phyloP scores from a whole-genome alignment of 1,140 invertebrate species.

The Pachyrhynchus sulphureomaculatus region DNA sequence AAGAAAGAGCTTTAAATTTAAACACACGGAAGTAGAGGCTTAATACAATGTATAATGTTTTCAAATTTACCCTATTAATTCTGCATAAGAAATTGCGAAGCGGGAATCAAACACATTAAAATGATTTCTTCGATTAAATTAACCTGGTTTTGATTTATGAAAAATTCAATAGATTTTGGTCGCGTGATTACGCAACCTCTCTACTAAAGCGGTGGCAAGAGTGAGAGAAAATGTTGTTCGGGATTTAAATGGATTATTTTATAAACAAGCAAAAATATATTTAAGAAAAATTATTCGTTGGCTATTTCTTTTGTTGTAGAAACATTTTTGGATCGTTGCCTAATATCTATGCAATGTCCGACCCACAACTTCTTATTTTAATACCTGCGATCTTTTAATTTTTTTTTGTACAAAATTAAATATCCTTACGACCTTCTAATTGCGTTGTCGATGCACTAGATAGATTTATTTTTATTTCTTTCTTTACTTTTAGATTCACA shows the following conservation, averaged over 20 bases:
- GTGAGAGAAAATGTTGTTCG: background rate
- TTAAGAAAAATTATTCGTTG: background rate
- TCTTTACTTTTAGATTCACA: background rate
- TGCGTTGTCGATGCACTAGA: slow-evolving; percentile 2
- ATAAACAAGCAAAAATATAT: background rate
- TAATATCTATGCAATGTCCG: slow-evolving; percentile 27
- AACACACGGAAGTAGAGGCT: slow-evolving; percentile 13
- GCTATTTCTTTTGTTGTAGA: slow-evolving; percentile 23
- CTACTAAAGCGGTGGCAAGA: background rate
- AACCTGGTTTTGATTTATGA: slow-evolving; percentile 17
- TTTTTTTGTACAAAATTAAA: slow-evolving; percentile 23
- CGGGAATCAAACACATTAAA: slow-evolving; percentile 9
- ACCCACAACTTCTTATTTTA: slow-evolving; percentile 34
- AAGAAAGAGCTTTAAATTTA: slow-evolving; percentile 1
- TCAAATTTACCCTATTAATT: slow-evolving; percentile 10
- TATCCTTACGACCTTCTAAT: slow-evolving; percentile 16
- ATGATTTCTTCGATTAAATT: slow-evolving; percentile 17
- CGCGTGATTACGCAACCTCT: background rate
- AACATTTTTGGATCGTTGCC: slow-evolving; percentile 31
- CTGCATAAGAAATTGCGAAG: slow-evolving; percentile 12
- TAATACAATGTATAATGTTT: slow-evolving; percentile 11
- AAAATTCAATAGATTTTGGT: slow-evolving; percentile 7
- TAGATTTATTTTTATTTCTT: slow-evolving; percentile 10
- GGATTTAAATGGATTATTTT: background rate
- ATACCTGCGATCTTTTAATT: slow-evolving; percentile 14